Evolutionary conservation across 2,797 vertebrate species (phyloP).

Genomic region (Notolepis coatsorum): DNA sequence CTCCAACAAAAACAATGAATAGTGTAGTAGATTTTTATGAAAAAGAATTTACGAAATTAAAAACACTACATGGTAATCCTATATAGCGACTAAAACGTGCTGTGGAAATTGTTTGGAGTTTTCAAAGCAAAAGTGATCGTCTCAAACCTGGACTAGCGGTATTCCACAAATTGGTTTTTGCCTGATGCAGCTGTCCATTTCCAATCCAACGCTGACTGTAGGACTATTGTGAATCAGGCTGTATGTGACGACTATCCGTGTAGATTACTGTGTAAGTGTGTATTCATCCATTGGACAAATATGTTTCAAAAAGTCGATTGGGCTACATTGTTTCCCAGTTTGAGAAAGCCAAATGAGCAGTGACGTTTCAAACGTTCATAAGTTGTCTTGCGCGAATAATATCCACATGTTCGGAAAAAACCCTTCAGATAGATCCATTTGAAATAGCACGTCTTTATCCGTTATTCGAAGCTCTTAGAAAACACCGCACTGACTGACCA

Average conservation of each 20-base stretch:
- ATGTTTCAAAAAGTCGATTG: not conserved
- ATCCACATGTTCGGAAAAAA: slow-evolving; percentile 10
- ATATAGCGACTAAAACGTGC: not conserved
- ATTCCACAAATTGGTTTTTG: not conserved
- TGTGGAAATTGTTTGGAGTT: not conserved
- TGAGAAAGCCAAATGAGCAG: not conserved
- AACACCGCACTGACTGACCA: not conserved
- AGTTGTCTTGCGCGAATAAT: slow-evolving; percentile 1
- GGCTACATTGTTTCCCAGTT: slow-evolving; percentile 9
- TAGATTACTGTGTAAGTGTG: not conserved
- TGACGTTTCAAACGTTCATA: slow-evolving; percentile 18
- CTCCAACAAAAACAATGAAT: too few relatives aligned
- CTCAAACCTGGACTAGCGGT: not conserved
- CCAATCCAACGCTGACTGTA: not conserved
- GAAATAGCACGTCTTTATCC: not conserved
- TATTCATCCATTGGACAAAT: not conserved
- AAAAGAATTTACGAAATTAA: not conserved
- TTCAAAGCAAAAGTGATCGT: too few relatives aligned
- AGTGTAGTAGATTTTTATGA: too few relatives aligned
- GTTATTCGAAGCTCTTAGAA: not conserved
- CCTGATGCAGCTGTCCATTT: not conserved
- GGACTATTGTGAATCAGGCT: too few relatives aligned
- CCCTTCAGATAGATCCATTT: not conserved
- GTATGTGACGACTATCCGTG: too few relatives aligned
- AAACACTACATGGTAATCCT: not conserved